Evolutionary conservation across 2,113 vertebrate genomes (phyloP), one percentile per base, ranked within the genome.

Genomic region (Bostrychus sinensis): DNA sequence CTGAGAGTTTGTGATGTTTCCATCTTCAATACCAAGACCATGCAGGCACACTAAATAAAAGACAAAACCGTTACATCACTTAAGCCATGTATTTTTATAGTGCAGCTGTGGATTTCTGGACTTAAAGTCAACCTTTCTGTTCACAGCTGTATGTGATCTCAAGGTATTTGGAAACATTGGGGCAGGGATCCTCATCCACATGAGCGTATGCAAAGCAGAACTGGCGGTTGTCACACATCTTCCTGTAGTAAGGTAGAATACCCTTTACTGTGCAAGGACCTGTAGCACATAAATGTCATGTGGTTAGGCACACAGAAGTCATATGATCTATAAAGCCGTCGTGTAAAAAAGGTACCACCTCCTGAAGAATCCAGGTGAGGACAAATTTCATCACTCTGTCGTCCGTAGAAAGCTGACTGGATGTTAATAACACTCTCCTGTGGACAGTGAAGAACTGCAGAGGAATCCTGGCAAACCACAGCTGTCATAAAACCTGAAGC

Each of bases 101-200:
- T 25, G 4, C 13, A 22, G 22, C 12, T 25, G 12, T 12, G 7
- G 45, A 25, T 22, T 7, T 26, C 7, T 7, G n/a, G 16, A 8
- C 19, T 19, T 22, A 22, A 22, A 16, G 16, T 13, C n/a, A 41
- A 93, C 92, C 92, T 56, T 88, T 88, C 50, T 92, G 88, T 43
- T 93, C 92, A 41, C 92, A 93, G 67, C 82, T 92, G 77, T 86
- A 92, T 41, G 84, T 19, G 12, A 93, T 89, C 81, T 93, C 78
- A 1, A 92, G 66, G 62, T 93, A 93, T 71, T 93, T 93, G 17
- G 80, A 86, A 28, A 91, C 54, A 0, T 41, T 12, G 0, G 92
- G 89, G 37, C 91, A 93, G 20, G 89, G 84, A 72, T 93, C 92
- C 0, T 2, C 2, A 0, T 91, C 89, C n/a, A 1, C 0, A 2